Base-by-base conservation (phyloP, 2,797 vertebrate genomes). In the Denticeps clupeoides region DNA sequence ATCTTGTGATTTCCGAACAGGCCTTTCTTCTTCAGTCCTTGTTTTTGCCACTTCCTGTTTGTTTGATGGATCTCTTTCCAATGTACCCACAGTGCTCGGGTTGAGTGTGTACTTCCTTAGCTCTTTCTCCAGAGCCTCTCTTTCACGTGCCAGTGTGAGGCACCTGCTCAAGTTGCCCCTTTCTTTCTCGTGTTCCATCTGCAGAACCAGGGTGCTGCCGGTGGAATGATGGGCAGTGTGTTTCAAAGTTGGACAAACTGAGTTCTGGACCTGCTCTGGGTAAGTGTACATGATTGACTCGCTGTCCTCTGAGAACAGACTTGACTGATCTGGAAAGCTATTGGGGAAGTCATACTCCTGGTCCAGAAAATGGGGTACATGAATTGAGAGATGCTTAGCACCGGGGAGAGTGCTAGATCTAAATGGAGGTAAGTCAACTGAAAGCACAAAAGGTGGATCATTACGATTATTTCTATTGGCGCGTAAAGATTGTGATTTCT, bases 101-200 rank as follows among this genome's bases (percentile, higher is more conserved):
- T 71, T 60, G 26, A 75, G 16, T 0, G 63, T 71, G 59, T 72
- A 85, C 46, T 41, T 75, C 13, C 53, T 61, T 15, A 87, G 62
- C 67, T 85, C 76, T 31, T 35, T 70, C 65, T 85, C 82, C 47
- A 87, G 62, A 41, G 72, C 70, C 60, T 85, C 82, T 50, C 85
- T 58, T 64, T 87, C 82, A 16, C 63, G 66, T 46, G 83, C 82
- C 56, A 86, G 65, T 40, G 64, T 75, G 51, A 86, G 61, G 49
- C 83, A 87, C 16, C 51, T 77, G 41, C 61, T 84, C 18, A 87
- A 71, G 69, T 86, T 85, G 3, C 81, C 82, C 7, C 31, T 61
- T 50, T 86, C 85, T 5, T 77, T 68, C 63, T 87, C 85, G 3
- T 83, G 80, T 54, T 86, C 85, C 85, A 87, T 87, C 42, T 87